Base-by-base conservation (phyloP, 2,113 vertebrate genomes). In the Oriolus oriolus region DNA sequence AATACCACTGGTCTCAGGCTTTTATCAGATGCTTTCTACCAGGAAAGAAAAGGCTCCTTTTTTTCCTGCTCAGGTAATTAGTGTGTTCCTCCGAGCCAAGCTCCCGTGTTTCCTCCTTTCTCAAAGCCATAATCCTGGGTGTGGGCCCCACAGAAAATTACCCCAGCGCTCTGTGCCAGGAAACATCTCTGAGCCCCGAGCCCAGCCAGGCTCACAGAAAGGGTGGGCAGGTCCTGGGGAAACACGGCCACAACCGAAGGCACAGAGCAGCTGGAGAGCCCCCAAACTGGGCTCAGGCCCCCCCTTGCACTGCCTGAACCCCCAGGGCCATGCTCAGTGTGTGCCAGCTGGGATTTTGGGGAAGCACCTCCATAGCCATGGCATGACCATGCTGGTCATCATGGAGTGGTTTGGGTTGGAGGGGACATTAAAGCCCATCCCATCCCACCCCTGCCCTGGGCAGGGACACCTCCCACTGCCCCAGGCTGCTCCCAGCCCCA, bases 11-110 rank as follows among this genome's bases (percentile, higher is more conserved):
- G 81, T 91, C 93, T 77, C 65, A 74, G 64, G 57, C 78, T 89
- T 96, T 96, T 96, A 93, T 96, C 95, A 95, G 84, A 94, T 90
- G 63, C 68, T 59, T 89, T 93, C 70, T 88, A 95, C 75, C 63
- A 83, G 95, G 93, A 93, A 96, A 94, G 65, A 83, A 91, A 94
- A 83, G 45, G 31, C 28, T 45, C 19, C 17, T 28, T 41, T 86
- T 53, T 54, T 76, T 27, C 20, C 57, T 91, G 37, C 74, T 61
- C 89, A 89, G 91, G 94, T 96, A 94, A 95, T 89, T 92, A 87
- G 10, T 10, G 19, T 84, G 83, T 60, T 94, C 87, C 75, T 93
- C 45, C 47, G 61, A 93, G 71, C 82, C 87, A 89, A 91, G 45
- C 73, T 96, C 59, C 63, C 3, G 2, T 59, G 75, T 63, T 93